A percentile compares a stretch with the other conserved stretches of the same genome.
These are phyloP conservation scores for Harpalus rubripes DNA, from an alignment of 2,888 invertebrate species.

Conservation along the genomic window DNA sequence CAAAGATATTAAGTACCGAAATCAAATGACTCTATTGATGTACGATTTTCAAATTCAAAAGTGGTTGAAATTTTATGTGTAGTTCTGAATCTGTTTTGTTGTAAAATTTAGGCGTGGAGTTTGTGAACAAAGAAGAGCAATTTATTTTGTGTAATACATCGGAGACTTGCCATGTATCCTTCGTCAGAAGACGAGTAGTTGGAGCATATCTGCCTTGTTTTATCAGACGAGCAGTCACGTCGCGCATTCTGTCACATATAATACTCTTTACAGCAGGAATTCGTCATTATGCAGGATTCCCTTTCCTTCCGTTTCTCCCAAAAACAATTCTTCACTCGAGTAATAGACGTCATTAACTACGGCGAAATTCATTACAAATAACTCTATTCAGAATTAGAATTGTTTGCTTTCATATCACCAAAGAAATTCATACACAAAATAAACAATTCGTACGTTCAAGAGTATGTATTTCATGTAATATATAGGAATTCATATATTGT, in stretches of 20 bases:
- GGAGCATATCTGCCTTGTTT: conserved; percentile 29
- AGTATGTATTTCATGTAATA: too few relatives aligned
- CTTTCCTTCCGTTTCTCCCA: not conserved
- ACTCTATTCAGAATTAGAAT: not conserved
- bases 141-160: conserved; percentile 2
- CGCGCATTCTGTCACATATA: conserved; percentile 16
- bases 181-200: conserved; percentile 5
- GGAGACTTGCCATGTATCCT: conserved; percentile 1
- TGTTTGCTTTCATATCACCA: not conserved
- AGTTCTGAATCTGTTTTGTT: too few relatives aligned
- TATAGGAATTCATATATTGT: too few relatives aligned
- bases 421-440: too few relatives aligned
- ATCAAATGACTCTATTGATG: not conserved
- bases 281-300: conserved; percentile 12
- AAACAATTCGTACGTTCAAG: too few relatives aligned
- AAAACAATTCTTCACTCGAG: too few relatives aligned
- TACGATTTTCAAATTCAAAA: not conserved
- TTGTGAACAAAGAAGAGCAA: conserved; percentile 16
- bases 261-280: conserved; percentile 35
- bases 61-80: not conserved
- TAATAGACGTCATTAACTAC: not conserved
- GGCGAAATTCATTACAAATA: not conserved
- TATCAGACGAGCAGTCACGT: conserved; percentile 19
- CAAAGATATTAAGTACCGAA: too few relatives aligned
- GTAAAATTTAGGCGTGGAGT: conserved; percentile 3